Evolutionary conservation across 2,113 vertebrate genomes (phyloP), one percentile per base, ranked within the genome.

Genomic region (Carettochelys insculpta): DNA sequence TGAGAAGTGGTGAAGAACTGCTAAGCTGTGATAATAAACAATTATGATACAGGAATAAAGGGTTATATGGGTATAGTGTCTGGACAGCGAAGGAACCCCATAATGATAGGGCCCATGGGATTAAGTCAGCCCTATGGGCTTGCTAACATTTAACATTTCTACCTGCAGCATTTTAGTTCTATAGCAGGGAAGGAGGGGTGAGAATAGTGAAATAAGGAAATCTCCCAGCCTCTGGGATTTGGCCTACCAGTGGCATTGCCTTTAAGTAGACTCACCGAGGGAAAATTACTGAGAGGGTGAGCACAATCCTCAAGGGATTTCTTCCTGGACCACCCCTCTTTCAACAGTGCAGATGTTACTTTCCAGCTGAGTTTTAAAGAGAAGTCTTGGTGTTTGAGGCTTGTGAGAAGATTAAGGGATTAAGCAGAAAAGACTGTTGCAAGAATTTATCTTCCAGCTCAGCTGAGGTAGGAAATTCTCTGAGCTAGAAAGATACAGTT

Each of bases 371-470:
- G 92, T 95, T 92, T 96, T 95, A 97, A 95, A 97, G 93, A 94
- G 95, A 96, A 95, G 87, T 94, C 94, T 95, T 94, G 84, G 95
- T 96, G 94, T 89, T 95, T 96, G 95, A 97, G 94, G 94, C 96
- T 92, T 93, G 95, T 97, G 95, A 97, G 97, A 96, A 97, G 97
- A 97, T 97, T 97, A 97, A 97, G 96, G 88, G 94, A 97, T 97
- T 96, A 95, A 96, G 80, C 48, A 90, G 92, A 95, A 96, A 97
- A 90, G 93, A 92, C 92, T 84, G 86, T 85, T 97, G 94, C 95
- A 96, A 95, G 92, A 95, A 90, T 95, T 94, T 89, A 24, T 92
- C 87, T 95, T 96, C 96, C 96, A 96, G 92, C 95, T 96, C 86
- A 61, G 41, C 93, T 90, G 85, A 48, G 80, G 76, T 91, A 95